phyloP scores from a whole-genome alignment of 2,888 invertebrate genomes.

The Craniophora ligustri region DNA sequence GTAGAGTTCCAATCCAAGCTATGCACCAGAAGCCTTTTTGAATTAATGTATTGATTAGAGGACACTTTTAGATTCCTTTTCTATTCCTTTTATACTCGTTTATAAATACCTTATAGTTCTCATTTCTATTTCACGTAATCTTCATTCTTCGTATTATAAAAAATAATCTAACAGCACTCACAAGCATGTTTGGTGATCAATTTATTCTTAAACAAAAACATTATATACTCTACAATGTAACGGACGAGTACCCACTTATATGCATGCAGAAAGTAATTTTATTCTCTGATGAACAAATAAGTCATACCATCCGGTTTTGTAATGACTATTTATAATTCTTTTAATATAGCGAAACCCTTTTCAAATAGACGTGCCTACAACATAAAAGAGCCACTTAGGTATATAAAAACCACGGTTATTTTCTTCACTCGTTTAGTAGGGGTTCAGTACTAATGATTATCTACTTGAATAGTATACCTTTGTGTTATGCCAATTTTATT shows the following conservation, averaged over 20 bases:
- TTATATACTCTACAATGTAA: constrained; percentile 15
- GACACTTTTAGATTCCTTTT: too few relatives aligned
- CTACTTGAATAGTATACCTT: too few relatives aligned
- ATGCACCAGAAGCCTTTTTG: too few relatives aligned
- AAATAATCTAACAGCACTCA: too few relatives aligned
- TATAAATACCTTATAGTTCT: too few relatives aligned
- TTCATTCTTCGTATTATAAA: too few relatives aligned
- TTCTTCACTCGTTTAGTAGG: neutral
- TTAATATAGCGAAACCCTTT: constrained; percentile 28
- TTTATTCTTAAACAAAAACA: neutral
- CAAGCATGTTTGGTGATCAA: too few relatives aligned
- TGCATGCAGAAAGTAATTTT: constrained; percentile 19
- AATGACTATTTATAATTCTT: constrained; percentile 38
- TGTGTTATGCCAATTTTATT: too few relatives aligned
- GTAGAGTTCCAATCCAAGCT: too few relatives aligned
- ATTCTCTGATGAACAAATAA: constrained; percentile 36
- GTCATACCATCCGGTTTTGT: constrained; percentile 36
- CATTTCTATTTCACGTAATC: too few relatives aligned
- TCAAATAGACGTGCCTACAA: constrained; percentile 43
- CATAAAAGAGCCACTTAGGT: constrained; percentile 30
- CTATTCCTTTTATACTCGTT: too few relatives aligned
- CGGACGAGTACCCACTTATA: neutral
- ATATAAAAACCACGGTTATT: constrained; percentile 38
- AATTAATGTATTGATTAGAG: too few relatives aligned
- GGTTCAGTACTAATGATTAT: constrained; percentile 27